Percentiles rank a stretch among this genome's conserved stretches.
phyloP scores from a whole-genome alignment of 2,113 vertebrate genomes.

The Riparia riparia region DNA sequence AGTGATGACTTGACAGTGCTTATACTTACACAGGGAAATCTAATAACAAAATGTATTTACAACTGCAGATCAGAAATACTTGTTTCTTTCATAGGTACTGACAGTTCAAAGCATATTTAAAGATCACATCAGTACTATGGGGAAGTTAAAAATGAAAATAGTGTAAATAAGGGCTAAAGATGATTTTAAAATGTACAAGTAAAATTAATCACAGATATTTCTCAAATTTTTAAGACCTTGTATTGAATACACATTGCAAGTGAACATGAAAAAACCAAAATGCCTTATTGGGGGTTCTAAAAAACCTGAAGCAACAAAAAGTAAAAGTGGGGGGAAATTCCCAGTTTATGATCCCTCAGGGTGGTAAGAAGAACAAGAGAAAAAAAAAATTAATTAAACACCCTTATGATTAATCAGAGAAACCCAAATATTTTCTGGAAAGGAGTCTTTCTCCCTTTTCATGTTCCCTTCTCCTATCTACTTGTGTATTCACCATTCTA shows the following conservation, averaged over 20 bases:
- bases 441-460: not conserved
- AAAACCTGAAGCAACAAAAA: not conserved
- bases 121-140: not conserved
- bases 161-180: not conserved
- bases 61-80: not conserved
- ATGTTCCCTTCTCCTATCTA: not conserved
- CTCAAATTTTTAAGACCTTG: not conserved
- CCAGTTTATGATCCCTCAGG: not conserved
- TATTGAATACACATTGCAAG: not conserved
- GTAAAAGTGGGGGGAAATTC: not conserved
- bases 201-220: not conserved
- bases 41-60: not conserved
- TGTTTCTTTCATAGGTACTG: not conserved
- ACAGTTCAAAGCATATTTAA: not conserved
- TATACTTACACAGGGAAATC: not conserved
- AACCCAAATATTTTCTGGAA: not conserved
- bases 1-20: not conserved
- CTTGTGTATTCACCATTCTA: not conserved
- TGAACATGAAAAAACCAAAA: not conserved
- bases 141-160: not conserved
- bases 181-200: not conserved
- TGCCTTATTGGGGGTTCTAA: fast-evolving
- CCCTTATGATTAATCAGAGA: not conserved
- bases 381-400: not conserved
- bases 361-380: not conserved